Evolutionary conservation across 2,888 invertebrate genomes (phyloP), one percentile per base, ranked within the genome.

Genomic region (Apoderus coryli): DNA sequence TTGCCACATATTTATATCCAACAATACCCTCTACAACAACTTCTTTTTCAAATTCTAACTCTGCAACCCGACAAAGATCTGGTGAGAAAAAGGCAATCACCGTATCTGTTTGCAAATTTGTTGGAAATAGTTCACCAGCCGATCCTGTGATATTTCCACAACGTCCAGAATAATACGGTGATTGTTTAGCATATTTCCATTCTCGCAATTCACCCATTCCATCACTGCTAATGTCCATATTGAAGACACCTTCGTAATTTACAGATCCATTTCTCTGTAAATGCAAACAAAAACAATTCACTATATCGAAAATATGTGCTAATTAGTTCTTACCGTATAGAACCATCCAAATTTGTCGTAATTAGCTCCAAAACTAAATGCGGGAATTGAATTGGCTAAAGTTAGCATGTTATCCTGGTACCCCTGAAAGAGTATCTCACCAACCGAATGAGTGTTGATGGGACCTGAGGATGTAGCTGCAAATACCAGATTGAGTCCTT

Each of bases 331-430:
- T 56, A 74, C 74, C 45, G 59, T 62, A 44, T 84, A 88, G 57
- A 90, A 89, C 75, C 86, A 79, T 7, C 82, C 90, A 51, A 90
- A 88, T 47, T 67, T 70, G 47, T 88, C 86, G 9, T 37, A 37
- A 10, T 33, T 16, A 3, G n/a, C n/a, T 9, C 19, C 7, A 2
- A 12, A 3, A 12, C 12, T 16, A 37, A 73, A 73, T 0, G 69
- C 69, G 0, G 72, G 70, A 32, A 76, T 47, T 39, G 61, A 63
- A 38, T 64, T 64, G 1, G 76, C 76, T 36, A 78, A 54, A 22
- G 71, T 67, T 33, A 89, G 64, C 29, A 86, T 53, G 0, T 69
- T 58, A 51, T 89, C 88, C 2, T 67, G 63, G 49, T 85, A 89
- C 0, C 89, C 89, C 2, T 76, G 75, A 48, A 88, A 84, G 1